Conservation (phyloP, 2,113 vertebrate species). For the Petroica traversi region DNA sequence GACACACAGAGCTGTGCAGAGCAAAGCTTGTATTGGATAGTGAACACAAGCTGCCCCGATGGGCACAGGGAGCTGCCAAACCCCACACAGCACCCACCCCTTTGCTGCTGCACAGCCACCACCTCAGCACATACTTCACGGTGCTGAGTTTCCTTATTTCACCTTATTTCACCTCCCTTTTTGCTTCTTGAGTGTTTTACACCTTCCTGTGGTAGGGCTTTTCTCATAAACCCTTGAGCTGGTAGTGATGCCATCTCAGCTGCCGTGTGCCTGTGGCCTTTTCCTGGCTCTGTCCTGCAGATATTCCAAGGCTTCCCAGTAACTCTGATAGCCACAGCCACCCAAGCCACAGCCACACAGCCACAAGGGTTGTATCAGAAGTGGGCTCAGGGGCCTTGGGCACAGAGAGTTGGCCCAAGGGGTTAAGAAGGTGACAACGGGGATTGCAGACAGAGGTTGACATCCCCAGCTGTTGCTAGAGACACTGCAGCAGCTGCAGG, state of each 20-base stretch:
- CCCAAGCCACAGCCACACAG: rapidly evolving
- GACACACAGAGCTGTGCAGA: neutral
- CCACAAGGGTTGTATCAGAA: neutral
- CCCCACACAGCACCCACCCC: rapidly evolving
- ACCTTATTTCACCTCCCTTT: neutral
- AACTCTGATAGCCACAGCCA: neutral
- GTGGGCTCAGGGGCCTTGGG: neutral
- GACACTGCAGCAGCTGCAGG: neutral
- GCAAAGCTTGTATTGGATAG: neutral
- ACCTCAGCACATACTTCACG: neutral
- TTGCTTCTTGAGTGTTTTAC: neutral
- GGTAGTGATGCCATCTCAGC: neutral
- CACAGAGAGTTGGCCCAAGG: rapidly evolving
- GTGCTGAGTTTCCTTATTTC: neutral
- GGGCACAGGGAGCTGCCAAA: neutral
- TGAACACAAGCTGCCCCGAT: rapidly evolving
- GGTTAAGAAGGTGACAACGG: neutral
- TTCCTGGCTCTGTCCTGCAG: neutral
- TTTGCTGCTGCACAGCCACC: neutral
- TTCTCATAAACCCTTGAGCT: neutral
- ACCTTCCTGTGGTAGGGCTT: neutral
- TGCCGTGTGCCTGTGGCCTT: neutral
- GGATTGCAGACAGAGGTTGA: neutral
- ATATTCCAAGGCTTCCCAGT: neutral
- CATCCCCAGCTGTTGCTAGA: neutral